Conservation (phyloP, 1,140 invertebrate genomes). For the Batillaria attramentaria region DNA sequence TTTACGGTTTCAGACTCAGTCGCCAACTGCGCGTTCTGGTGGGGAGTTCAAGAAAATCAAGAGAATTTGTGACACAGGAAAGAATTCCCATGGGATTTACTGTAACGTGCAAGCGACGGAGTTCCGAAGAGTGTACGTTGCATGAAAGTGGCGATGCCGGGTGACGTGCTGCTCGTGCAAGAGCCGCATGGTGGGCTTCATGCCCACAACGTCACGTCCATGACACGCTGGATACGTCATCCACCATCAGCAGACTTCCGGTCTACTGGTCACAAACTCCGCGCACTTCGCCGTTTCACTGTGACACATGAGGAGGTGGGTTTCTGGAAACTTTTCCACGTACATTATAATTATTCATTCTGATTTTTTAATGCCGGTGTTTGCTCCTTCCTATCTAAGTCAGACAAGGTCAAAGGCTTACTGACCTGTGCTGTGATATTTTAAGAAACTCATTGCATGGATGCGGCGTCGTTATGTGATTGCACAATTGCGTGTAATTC, state of each 20-base stretch:
- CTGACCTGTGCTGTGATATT: too few species aligned
- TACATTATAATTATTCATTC: too few species aligned
- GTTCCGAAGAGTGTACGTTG: background rate
- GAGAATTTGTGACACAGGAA: too few species aligned
- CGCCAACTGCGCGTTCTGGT: background rate
- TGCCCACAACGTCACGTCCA: background rate
- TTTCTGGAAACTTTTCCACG: too few species aligned
- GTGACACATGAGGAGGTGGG: slow-evolving; percentile 7
- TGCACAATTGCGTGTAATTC: too few species aligned
- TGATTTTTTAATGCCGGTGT: too few species aligned
- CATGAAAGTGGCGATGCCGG: background rate
- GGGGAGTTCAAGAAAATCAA: too few species aligned
- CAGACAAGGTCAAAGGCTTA: too few species aligned
- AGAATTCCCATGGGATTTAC: slow-evolving; percentile 14
- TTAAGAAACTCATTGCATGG: too few species aligned
- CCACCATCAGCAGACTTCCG: background rate
- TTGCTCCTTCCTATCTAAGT: too few species aligned
- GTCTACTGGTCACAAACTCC: background rate
- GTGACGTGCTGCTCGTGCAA: background rate
- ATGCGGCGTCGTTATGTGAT: too few species aligned
- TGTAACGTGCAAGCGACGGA: background rate
- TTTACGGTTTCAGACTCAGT: background rate
- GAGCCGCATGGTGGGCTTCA: background rate
- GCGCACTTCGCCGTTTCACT: background rate
- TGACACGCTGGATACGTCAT: background rate